Conservation (phyloP, 2,113 vertebrate genomes). For the Pseudorectes ferrugineus region DNA sequence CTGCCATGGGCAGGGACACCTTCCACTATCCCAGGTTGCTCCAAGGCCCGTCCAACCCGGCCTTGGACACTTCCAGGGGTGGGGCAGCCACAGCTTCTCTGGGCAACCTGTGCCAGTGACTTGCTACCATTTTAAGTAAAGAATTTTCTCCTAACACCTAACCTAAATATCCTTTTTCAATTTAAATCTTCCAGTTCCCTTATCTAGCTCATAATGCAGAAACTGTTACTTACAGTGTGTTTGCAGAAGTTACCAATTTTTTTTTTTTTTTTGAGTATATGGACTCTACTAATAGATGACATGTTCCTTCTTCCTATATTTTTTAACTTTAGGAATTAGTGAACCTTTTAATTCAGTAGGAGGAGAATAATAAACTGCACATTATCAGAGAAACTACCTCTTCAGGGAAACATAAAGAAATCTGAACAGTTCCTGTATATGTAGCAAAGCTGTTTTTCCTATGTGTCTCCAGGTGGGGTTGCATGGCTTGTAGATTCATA, state of each 20-base stretch:
- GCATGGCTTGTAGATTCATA: background rate
- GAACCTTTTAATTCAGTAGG: background rate
- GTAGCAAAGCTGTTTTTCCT: background rate
- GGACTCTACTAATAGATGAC: background rate
- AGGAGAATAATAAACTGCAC: background rate
- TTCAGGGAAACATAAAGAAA: background rate
- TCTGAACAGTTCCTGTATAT: background rate
- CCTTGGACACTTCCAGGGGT: background rate
- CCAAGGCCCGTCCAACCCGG: rapidly evolving
- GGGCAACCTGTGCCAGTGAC: background rate
- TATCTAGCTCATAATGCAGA: background rate
- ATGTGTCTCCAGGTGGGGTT: background rate
- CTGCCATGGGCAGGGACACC: background rate
- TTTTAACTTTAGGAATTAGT: background rate
- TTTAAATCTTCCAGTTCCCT: background rate
- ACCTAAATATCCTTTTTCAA: background rate
- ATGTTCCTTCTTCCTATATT: background rate
- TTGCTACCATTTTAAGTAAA: background rate
- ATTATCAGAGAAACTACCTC: background rate
- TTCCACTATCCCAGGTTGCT: background rate
- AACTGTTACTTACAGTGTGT: background rate
- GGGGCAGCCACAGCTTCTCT: background rate
- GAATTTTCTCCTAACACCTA: background rate
- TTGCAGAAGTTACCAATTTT: background rate
- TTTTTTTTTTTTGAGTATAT: background rate